phyloP scores from a whole-genome alignment of 1,140 invertebrate genomes.

The Acyrthosiphon pisum region DNA sequence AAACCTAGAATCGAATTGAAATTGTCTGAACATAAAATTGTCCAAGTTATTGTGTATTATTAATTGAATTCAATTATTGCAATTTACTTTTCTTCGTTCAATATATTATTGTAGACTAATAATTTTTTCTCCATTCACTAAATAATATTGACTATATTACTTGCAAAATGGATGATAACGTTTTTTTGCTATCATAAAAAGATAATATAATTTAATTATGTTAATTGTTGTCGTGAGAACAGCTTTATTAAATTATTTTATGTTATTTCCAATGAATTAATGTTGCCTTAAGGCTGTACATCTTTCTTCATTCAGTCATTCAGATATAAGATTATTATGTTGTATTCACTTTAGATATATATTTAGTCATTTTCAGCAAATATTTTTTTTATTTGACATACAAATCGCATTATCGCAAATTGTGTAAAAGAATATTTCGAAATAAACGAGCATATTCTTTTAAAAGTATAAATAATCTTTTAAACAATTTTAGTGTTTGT shows the following conservation, averaged over 20 bases:
- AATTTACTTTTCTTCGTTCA: neutral
- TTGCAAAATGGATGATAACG: neutral
- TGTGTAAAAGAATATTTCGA: neutral
- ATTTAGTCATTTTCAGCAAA: neutral
- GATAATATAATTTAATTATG: neutral
- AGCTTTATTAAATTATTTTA: too few species aligned
- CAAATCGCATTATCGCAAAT: neutral
- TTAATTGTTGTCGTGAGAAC: neutral
- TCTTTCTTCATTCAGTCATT: neutral
- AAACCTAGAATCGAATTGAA: neutral
- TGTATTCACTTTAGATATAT: neutral
- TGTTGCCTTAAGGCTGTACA: too few species aligned
- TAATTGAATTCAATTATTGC: too few species aligned
- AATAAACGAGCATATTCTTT: neutral
- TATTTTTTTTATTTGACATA: neutral
- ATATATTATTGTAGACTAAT: neutral
- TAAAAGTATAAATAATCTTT: conserved; percentile 7
- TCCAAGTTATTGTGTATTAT: neutral
- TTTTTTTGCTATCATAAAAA: neutral
- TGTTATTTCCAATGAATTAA: too few species aligned
- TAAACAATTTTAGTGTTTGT: neutral
- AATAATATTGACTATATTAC: too few species aligned
- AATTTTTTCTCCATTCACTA: neutral
- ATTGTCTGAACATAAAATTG: neutral
- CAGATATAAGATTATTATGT: neutral